Conservation (phyloP, 2,113 vertebrate genomes). For the Agapornis roseicollis region DNA sequence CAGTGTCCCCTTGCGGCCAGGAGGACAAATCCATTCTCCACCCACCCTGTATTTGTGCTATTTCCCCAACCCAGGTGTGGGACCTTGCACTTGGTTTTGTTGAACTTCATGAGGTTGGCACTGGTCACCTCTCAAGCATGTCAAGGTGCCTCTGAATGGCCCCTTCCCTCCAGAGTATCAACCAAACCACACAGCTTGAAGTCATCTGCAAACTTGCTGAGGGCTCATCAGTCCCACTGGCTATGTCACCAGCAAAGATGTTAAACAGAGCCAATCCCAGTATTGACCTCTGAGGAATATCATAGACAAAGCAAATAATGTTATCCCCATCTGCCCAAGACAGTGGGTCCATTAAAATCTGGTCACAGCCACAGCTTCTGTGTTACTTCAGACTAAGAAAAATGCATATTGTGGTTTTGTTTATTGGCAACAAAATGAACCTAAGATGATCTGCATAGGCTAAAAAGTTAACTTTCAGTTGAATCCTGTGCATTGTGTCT, state of each 20-base stretch:
- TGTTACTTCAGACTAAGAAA: not conserved
- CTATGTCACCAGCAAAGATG: not conserved
- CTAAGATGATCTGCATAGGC: not conserved
- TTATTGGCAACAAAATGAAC: not conserved
- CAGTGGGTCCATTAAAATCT: not conserved
- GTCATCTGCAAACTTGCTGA: not conserved
- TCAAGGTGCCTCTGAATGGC: not conserved
- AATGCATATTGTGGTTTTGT: not conserved
- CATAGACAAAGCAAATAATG: not conserved
- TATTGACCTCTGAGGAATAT: not conserved
- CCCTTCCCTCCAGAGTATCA: not conserved
- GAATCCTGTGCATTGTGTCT: not conserved
- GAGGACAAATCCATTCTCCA: not conserved
- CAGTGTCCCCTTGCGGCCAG: not conserved
- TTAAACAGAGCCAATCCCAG: not conserved
- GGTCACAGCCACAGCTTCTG: not conserved
- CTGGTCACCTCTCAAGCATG: not conserved
- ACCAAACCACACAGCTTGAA: not conserved
- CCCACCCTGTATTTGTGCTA: not conserved
- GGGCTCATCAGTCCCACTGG: not conserved
- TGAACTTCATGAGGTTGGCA: not conserved
- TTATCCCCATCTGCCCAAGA: not conserved
- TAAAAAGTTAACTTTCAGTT: not conserved
- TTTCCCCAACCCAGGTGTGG: not conserved
- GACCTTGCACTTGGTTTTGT: not conserved